phyloP scores from a whole-genome alignment of 2,113 vertebrate genomes.

The Eublepharis macularius region DNA sequence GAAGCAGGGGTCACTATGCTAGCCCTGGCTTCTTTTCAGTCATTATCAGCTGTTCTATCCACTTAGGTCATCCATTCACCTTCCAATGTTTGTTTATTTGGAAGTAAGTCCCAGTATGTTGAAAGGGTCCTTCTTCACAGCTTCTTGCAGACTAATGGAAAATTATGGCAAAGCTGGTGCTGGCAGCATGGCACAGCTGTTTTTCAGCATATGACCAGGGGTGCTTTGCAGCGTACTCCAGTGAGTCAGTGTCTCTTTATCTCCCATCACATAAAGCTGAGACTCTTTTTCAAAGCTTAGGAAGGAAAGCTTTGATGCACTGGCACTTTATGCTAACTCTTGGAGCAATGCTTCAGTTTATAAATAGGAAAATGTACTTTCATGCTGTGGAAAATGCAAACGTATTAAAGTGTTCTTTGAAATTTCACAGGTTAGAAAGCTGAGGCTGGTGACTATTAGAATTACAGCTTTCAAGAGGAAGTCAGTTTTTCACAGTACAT shows the following conservation, averaged over 20 bases:
- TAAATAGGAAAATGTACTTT: conserved; percentile 61
- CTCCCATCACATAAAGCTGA: neutral
- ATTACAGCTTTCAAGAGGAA: conserved; percentile 39
- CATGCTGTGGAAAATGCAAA: conserved; percentile 60
- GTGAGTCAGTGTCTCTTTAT: neutral
- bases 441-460: conserved; percentile 49
- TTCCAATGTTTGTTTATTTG: neutral
- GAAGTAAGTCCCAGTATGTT: neutral
- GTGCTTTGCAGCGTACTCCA: neutral
- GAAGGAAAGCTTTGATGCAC: conserved; percentile 37
- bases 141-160: neutral
- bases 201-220: neutral
- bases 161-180: neutral
- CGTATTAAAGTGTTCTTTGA: conserved; percentile 45
- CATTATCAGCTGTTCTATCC: neutral
- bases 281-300: conserved; percentile 39
- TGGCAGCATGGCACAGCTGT: neutral
- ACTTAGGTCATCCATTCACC: neutral
- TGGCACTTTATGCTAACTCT: conserved; percentile 26
- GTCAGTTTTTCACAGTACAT: conserved; percentile 32
- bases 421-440: conserved; percentile 51
- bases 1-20: neutral
- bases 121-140: neutral
- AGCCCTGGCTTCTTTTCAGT: neutral
- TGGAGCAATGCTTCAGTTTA: conserved; percentile 45